Conservation (phyloP, 2,888 invertebrate genomes). For the Actias luna region DNA sequence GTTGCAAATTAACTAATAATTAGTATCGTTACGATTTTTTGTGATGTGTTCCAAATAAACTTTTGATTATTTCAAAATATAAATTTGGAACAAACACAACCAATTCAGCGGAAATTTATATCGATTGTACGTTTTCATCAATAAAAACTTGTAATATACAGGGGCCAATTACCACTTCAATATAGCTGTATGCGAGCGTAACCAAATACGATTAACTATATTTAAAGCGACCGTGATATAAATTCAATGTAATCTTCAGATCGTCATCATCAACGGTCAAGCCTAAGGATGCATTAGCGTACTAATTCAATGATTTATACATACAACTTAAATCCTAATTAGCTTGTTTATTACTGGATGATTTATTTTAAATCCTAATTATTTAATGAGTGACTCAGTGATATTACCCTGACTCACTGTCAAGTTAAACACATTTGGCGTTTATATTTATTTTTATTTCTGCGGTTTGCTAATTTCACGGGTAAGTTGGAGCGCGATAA, state of each 20-base stretch:
- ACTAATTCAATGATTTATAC: constrained; percentile 30
- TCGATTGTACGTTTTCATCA: neutral
- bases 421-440: constrained; percentile 12
- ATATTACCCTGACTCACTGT: constrained; percentile 27
- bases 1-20: neutral
- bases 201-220: constrained; percentile 20
- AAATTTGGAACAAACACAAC: too few species aligned
- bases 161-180: constrained; percentile 15
- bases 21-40: neutral
- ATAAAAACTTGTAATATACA: constrained; percentile 4
- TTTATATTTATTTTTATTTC: constrained; percentile 14
- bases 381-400: constrained; percentile 39
- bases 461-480: constrained; percentile 14
- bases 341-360: constrained; percentile 35
- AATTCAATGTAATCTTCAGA: constrained; percentile 27
- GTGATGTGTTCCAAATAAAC: neutral
- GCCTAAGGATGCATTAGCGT: constrained; percentile 24
- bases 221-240: constrained; percentile 15
- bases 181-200: constrained; percentile 20
- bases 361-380: constrained; percentile 37
- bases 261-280: constrained; percentile 26
- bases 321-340: constrained; percentile 36
- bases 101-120: constrained; percentile 6
- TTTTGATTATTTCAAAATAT: neutral
- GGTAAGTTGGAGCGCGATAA: constrained; percentile 16